These are phyloP conservation scores for Pseudanteris insignis DNA, from an alignment of 2,888 invertebrate species.

Conservation along the genomic window DNA sequence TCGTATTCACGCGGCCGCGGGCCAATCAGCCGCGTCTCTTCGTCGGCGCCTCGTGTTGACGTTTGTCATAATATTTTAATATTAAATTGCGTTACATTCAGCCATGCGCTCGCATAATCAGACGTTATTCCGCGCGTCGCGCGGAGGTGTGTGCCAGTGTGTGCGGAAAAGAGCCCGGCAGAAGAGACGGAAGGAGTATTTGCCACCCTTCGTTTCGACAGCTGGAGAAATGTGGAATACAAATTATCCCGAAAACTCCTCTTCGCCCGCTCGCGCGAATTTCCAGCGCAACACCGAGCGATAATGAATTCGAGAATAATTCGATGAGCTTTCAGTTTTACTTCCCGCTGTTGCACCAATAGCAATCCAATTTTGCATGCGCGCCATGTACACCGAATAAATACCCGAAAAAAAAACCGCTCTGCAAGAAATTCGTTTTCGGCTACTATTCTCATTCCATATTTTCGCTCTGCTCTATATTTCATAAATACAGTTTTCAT, in stretches of 20 bases:
- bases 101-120: slow-evolving; percentile 66
- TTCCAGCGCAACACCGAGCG: slow-evolving; percentile 37
- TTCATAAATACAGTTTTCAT: too few relatives aligned
- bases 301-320: slow-evolving; percentile 57
- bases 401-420: too few relatives aligned
- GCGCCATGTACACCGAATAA: too few relatives aligned
- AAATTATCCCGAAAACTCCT: slow-evolving; percentile 54
- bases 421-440: too few relatives aligned
- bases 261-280: slow-evolving; percentile 37
- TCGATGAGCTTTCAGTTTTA: slow-evolving; percentile 25
- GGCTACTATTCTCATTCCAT: too few relatives aligned
- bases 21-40: slow-evolving; percentile 63
- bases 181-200: slow-evolving; percentile 48
- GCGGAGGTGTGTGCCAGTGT: slow-evolving; percentile 14
- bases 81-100: slow-evolving; percentile 66
- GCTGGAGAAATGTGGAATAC: slow-evolving; percentile 62
- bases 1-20: slow-evolving; percentile 61
- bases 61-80: slow-evolving; percentile 68
- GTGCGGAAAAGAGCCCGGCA: slow-evolving; percentile 35
- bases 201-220: slow-evolving; percentile 49
- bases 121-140: slow-evolving; percentile 53
- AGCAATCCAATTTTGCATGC: too few relatives aligned
- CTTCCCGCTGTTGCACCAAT: slow-evolving; percentile 1
- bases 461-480: too few relatives aligned
- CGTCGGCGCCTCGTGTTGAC: slow-evolving; percentile 62